Percentiles rank a stretch among this genome's conserved stretches.
phyloP scores from a whole-genome alignment of 2,797 vertebrate genomes.

The Alcedo atthis region DNA sequence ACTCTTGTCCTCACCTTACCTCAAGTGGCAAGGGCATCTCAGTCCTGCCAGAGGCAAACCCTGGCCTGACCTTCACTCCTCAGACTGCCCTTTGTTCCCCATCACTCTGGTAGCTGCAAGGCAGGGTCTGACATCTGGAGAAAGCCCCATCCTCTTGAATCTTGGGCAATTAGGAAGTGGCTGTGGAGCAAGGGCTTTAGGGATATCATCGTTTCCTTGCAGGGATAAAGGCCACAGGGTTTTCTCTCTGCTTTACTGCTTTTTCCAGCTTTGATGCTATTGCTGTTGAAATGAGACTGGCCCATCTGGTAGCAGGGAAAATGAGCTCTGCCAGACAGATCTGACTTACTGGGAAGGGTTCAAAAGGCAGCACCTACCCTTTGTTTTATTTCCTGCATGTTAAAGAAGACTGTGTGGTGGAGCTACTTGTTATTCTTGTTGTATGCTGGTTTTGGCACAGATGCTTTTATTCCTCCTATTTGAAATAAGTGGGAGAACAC shows the following conservation, averaged over 20 bases:
- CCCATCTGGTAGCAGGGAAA: not conserved
- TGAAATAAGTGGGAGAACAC: not conserved
- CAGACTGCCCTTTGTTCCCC: not conserved
- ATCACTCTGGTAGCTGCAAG: not conserved
- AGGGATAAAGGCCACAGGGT: not conserved
- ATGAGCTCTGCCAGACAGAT: not conserved
- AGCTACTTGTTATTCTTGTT: conserved; percentile 1
- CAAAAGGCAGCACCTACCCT: conserved; percentile 46
- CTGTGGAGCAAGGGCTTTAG: not conserved
- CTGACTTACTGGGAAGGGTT: conserved; percentile 22
- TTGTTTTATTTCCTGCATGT: not conserved
- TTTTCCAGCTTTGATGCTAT: not conserved
- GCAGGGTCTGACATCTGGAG: not conserved
- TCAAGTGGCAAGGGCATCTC: not conserved
- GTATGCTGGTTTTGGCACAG: not conserved
- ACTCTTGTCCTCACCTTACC: not conserved
- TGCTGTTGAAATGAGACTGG: not conserved
- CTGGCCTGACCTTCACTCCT: not conserved
- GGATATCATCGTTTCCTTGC: not conserved
- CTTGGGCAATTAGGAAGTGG: not conserved
- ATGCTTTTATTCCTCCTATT: not conserved
- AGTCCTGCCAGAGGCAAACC: not conserved
- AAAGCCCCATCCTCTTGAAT: not conserved
- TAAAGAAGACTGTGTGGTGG: not conserved
- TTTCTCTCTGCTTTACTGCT: conserved; percentile 2